Evolutionary conservation across 2,888 invertebrate genomes (phyloP).

Genomic region (Baccha elongata): DNA sequence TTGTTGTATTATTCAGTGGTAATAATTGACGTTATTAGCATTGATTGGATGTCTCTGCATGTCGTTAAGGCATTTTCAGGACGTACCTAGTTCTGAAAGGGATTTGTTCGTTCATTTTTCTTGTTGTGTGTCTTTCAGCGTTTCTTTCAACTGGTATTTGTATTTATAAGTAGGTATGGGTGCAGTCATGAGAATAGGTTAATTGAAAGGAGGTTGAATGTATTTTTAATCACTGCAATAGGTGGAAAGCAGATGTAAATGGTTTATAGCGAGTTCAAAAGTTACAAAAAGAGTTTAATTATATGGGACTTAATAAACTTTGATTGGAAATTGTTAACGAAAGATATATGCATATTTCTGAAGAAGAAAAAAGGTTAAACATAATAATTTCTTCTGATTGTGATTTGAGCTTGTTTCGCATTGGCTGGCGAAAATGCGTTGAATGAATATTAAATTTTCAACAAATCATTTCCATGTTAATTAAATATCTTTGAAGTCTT

Average conservation of each 20-base stretch:
- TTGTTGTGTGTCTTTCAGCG: background rate
- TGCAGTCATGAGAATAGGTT: slow-evolving; percentile 18
- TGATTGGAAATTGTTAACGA: too few relatives aligned
- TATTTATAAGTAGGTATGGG: slow-evolving; percentile 7
- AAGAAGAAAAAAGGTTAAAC: too few relatives aligned
- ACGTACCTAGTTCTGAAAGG: slow-evolving; percentile 13
- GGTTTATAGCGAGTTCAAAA: background rate
- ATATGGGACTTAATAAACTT: too few relatives aligned
- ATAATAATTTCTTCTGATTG: too few relatives aligned
- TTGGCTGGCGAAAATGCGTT: too few relatives aligned
- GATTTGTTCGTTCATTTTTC: background rate
- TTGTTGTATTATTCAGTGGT: slow-evolving; percentile 66
- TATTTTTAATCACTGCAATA: slow-evolving; percentile 43
- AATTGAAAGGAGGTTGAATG: slow-evolving; percentile 33
- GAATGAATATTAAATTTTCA: too few relatives aligned
- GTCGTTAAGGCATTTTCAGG: slow-evolving; percentile 54
- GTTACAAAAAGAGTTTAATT: background rate
- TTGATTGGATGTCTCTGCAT: slow-evolving; percentile 68
- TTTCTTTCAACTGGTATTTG: background rate
- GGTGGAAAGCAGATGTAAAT: background rate
- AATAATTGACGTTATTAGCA: slow-evolving; percentile 70
- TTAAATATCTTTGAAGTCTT: too few relatives aligned
- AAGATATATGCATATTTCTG: too few relatives aligned
- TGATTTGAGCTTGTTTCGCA: too few relatives aligned
- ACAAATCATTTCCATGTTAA: too few relatives aligned